phyloP scores from a whole-genome alignment of 2,888 invertebrate genomes.

The Chirona hameri region DNA sequence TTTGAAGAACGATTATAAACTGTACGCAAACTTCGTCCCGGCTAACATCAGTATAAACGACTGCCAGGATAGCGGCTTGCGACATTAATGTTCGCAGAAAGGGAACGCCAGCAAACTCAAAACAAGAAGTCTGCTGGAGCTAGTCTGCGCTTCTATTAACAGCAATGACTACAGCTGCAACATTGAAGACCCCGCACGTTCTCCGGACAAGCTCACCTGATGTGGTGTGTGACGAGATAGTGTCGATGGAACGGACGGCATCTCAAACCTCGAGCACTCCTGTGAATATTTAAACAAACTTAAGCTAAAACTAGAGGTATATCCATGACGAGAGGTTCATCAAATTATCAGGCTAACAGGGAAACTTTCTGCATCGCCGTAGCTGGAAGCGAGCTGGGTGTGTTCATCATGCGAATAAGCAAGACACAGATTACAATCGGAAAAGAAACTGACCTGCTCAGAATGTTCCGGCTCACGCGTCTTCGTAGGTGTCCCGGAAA shows the following conservation, averaged over 20 bases:
- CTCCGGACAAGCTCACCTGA: not conserved
- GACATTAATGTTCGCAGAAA: not conserved
- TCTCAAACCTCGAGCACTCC: too few relatives aligned
- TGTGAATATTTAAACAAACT: too few relatives aligned
- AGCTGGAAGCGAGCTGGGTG: constrained; percentile 24
- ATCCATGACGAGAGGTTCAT: not conserved
- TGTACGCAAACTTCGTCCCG: not conserved
- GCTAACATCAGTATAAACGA: not conserved
- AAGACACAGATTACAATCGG: too few relatives aligned
- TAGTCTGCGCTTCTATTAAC: not conserved
- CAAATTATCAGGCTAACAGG: constrained; percentile 6
- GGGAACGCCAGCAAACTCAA: not conserved
- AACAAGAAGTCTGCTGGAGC: not conserved
- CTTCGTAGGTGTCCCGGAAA: too few relatives aligned
- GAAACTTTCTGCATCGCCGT: constrained; percentile 24
- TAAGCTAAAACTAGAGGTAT: too few relatives aligned
- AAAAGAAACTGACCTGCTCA: too few relatives aligned
- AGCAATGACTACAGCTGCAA: too few relatives aligned
- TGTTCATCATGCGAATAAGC: not conserved
- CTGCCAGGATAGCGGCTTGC: not conserved
- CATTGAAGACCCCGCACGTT: too few relatives aligned
- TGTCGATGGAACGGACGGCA: not conserved
- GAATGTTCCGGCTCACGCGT: too few relatives aligned
- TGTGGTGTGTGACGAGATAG: not conserved
- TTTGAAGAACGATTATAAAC: too few relatives aligned